Base-by-base conservation (phyloP, 2,113 vertebrate genomes). In the Microtus oregoni region DNA sequence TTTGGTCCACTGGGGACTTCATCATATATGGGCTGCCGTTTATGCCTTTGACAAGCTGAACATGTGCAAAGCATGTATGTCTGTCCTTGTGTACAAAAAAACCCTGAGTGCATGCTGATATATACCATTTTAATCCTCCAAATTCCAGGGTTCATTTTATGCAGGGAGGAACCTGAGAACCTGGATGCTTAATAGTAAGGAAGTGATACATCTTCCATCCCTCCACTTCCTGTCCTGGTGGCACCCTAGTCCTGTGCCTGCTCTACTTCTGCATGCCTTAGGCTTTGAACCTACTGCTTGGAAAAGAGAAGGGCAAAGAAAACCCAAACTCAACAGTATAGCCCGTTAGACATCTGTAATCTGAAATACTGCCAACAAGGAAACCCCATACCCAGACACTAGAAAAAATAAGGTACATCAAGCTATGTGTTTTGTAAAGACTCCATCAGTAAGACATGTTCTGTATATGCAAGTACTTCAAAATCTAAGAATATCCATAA, bases 281-380 rank as follows among this genome's bases (percentile, higher is more conserved):
- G 90, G 81, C 61, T 90, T 86, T 65, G 85, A 68, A 24, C n/a
- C 38, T 38, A 50, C 87, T 58, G 35, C 35, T 81, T 28, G 52
- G 41, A 65, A 65, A 81, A 52, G 68, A 89, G 72, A 76, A 87
- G 35, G n/a, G 52, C 38, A 94, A 78, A 50, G 91, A 90, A 86
- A 90, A 73, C 11, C 70, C 50, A 79, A 61, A 70, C 13, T 12
- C 8, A 47, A 19, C 28, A 30, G 41, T 26, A 12, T 10, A 20
- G 14, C 24, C 50, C 30, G 4, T 67, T 77, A 28, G 26, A 15
- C 58, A 90, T 65, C 58, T n/a, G 58, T 47, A 44, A n/a, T 50
- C 73, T 70, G 63, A 70, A 86, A 50, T 22, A 86, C 11, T 70
- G 65, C 63, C 65, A 30, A 30, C 13, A 30, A 26, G 17, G 47